phyloP scores from a whole-genome alignment of 2,888 invertebrate species.

The Schrankia costaestrigalis region DNA sequence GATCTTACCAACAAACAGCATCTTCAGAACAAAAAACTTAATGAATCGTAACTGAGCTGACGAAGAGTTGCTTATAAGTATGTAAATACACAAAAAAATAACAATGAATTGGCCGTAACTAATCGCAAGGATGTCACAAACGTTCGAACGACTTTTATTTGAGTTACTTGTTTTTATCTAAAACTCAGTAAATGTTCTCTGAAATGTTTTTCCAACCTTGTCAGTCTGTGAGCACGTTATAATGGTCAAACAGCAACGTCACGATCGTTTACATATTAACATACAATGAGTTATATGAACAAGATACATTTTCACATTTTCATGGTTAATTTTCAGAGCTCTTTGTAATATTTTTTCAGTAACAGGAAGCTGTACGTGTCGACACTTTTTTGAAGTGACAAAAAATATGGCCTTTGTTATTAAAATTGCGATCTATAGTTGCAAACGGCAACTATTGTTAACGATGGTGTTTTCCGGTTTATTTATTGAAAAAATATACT shows the following conservation, averaged over 20 bases:
- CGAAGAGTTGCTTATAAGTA: conserved; percentile 7
- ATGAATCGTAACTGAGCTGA: conserved; percentile 10
- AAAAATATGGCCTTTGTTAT: too few relatives aligned
- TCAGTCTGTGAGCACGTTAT: conserved; percentile 8
- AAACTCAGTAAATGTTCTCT: conserved; percentile 6
- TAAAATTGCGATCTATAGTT: too few relatives aligned
- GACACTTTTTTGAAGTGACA: too few relatives aligned
- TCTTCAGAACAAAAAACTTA: background rate
- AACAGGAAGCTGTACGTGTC: too few relatives aligned
- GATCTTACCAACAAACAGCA: too few relatives aligned
- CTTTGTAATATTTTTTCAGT: too few relatives aligned
- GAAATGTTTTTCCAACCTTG: conserved; percentile 28
- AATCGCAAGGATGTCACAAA: conserved; percentile 28
- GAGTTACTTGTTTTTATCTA: conserved; percentile 17
- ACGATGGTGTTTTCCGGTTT: too few relatives aligned
- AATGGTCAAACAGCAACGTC: conserved; percentile 3
- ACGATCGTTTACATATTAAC: background rate
- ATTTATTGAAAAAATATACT: too few relatives aligned
- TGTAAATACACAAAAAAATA: conserved; percentile 18
- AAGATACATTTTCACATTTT: too few relatives aligned
- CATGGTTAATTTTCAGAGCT: too few relatives aligned
- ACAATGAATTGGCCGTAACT: conserved; percentile 25
- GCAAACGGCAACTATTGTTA: too few relatives aligned
- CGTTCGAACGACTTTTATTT: conserved; percentile 16
- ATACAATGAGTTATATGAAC: too few relatives aligned